These are phyloP conservation scores for Homalodisca vitripennis DNA, from an alignment of 1,140 invertebrate genomes.

Conservation along the genomic window DNA sequence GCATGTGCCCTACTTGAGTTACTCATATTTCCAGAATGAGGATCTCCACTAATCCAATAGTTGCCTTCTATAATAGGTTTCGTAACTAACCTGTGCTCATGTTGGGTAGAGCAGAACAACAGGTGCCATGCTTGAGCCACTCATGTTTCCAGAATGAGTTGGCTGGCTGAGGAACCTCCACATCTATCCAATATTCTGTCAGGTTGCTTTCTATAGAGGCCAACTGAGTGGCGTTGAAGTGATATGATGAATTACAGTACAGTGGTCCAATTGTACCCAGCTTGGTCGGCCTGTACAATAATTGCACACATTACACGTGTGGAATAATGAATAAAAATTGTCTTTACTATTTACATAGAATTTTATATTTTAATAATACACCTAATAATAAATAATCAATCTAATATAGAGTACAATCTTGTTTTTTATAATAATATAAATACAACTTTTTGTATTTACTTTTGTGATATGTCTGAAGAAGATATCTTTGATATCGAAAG, in stretches of 20 bases:
- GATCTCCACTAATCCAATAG: too few relatives aligned
- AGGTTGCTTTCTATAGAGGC: slow-evolving; percentile 59
- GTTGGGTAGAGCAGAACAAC: slow-evolving; percentile 59
- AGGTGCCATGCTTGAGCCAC: slow-evolving; percentile 84
- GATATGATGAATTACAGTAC: slow-evolving; percentile 65
- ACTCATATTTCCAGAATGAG: too few relatives aligned
- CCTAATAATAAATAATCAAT: too few relatives aligned
- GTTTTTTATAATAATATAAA: too few relatives aligned
- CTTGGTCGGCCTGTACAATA: slow-evolving; percentile 62
- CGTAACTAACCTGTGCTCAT: slow-evolving; percentile 53
- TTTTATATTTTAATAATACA: too few relatives aligned
- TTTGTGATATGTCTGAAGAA: too few relatives aligned
- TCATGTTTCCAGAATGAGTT: slow-evolving; percentile 76
- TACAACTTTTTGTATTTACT: too few relatives aligned
- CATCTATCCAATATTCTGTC: slow-evolving; percentile 68
- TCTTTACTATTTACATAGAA: too few relatives aligned
- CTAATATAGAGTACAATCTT: too few relatives aligned
- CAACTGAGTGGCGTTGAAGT: slow-evolving; percentile 61
- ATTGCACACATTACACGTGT: slow-evolving; percentile 11
- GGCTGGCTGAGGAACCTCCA: slow-evolving; percentile 57
- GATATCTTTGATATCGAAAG: too few relatives aligned
- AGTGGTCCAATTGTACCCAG: slow-evolving; percentile 61
- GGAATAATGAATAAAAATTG: neutral
- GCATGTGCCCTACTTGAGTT: too few relatives aligned
- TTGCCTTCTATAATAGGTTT: too few relatives aligned